Percentiles rank a stretch among this genome's conserved stretches.
These are phyloP conservation scores for Brassicogethes aeneus DNA, from an alignment of 2,888 invertebrate species.

Conservation along the genomic window DNA sequence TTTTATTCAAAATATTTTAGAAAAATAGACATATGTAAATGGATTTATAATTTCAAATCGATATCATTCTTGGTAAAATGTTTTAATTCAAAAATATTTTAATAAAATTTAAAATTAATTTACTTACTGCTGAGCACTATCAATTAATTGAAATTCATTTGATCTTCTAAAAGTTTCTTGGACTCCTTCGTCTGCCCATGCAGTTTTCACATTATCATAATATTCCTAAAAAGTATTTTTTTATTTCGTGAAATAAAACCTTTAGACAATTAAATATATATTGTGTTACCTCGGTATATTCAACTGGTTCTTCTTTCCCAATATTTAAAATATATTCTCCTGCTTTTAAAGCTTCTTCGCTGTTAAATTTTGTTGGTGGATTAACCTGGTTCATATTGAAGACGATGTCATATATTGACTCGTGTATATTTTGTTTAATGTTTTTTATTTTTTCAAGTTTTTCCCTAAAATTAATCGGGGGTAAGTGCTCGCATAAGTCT, in stretches of 20 bases:
- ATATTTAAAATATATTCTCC: conserved; percentile 43
- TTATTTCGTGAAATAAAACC: background rate
- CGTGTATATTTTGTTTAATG: conserved; percentile 66
- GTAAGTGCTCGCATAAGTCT: no score
- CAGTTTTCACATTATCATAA: conserved; percentile 53
- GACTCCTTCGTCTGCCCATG: conserved; percentile 67
- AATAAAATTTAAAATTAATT: no score
- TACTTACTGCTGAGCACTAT: conserved; percentile 76
- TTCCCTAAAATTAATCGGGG: conserved; percentile 61
- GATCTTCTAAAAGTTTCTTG: conserved; percentile 59
- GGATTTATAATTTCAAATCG: no score
- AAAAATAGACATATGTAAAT: no score
- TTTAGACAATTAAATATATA: background rate
- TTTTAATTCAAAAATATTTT: no score
- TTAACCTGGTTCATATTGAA: conserved; percentile 45
- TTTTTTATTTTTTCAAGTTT: conserved; percentile 54
- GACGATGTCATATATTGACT: conserved; percentile 61
- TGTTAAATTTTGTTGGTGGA: conserved; percentile 43
- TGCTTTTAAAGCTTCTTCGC: conserved; percentile 42
- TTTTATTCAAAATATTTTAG: no score
- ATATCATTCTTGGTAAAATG: no score
- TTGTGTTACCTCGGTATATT: conserved; percentile 47
- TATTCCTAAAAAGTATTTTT: conserved; percentile 50
- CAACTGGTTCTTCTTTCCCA: conserved; percentile 45
- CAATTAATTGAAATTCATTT: conserved; percentile 70